Conservation (phyloP, 2,797 vertebrate genomes). For the Chelonia mydas region DNA sequence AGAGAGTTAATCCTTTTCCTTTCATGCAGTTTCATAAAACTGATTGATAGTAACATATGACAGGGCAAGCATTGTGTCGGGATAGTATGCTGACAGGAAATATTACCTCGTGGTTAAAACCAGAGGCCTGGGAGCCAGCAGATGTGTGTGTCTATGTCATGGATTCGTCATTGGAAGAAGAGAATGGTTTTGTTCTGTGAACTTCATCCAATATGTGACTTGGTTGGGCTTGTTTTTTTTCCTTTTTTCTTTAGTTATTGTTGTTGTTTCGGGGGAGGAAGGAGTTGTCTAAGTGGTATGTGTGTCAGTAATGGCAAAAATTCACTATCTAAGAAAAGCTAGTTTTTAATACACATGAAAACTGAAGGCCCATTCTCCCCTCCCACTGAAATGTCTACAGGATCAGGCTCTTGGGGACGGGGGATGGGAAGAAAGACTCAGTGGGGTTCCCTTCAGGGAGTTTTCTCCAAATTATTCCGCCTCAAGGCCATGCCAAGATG, state of each 20-base stretch:
- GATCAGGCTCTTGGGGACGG: no score
- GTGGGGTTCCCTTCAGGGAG: neutral
- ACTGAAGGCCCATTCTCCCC: neutral
- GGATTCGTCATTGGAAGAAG: neutral
- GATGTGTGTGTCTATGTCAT: neutral
- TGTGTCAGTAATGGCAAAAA: neutral
- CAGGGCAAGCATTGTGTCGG: neutral
- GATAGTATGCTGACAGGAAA: neutral
- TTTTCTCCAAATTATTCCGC: neutral
- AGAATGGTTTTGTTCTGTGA: neutral
- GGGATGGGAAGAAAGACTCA: neutral
- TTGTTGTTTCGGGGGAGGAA: accelerated
- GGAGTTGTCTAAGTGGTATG: neutral
- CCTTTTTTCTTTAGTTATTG: neutral
- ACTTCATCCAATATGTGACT: neutral
- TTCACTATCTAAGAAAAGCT: neutral
- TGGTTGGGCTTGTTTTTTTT: no score
- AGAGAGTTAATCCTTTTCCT: neutral
- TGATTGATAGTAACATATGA: neutral
- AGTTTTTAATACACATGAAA: neutral
- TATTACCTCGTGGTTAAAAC: neutral
- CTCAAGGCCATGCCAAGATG: neutral
- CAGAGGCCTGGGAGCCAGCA: neutral
- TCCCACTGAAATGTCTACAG: neutral
- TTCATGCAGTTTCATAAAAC: neutral